Evolutionary conservation across 2,113 vertebrate species (phyloP).

Genomic region (Coptodon bakossiorum): DNA sequence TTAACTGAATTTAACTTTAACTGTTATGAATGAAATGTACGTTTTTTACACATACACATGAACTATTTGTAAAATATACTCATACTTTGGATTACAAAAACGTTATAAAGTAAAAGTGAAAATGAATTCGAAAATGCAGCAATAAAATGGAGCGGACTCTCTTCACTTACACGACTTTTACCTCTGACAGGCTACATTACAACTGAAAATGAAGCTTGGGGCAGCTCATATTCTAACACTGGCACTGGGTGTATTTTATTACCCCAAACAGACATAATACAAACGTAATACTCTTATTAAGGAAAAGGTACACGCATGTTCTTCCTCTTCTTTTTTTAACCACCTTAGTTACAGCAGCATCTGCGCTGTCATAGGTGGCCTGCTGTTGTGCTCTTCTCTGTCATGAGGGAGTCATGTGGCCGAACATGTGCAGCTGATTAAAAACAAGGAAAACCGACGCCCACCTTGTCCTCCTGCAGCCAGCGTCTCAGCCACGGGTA

Average conservation of each 20-base stretch:
- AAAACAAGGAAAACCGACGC: slow-evolving; percentile 28
- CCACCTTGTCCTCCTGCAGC: slow-evolving; percentile 70
- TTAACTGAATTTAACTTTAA: neutral
- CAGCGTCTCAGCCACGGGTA: slow-evolving; percentile 78
- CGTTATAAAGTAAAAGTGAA: neutral
- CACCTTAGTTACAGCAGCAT: neutral
- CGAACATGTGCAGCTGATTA: slow-evolving; percentile 47
- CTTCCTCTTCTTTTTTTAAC: neutral
- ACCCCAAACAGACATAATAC: neutral
- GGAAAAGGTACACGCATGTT: neutral
- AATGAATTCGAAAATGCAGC: neutral
- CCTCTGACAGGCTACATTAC: neutral
- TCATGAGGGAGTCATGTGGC: slow-evolving; percentile 39
- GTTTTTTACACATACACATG: neutral
- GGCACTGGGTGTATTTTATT: neutral
- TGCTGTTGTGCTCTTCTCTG: neutral
- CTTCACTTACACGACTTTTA: neutral
- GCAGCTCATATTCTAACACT: neutral
- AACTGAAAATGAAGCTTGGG: neutral
- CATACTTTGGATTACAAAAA: neutral
- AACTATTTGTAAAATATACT: neutral
- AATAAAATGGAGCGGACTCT: neutral
- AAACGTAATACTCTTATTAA: neutral
- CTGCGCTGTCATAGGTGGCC: neutral
- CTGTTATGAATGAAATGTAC: neutral